Base-by-base conservation (phyloP, 2,888 invertebrate species). In the Platerodrilus igneus region DNA sequence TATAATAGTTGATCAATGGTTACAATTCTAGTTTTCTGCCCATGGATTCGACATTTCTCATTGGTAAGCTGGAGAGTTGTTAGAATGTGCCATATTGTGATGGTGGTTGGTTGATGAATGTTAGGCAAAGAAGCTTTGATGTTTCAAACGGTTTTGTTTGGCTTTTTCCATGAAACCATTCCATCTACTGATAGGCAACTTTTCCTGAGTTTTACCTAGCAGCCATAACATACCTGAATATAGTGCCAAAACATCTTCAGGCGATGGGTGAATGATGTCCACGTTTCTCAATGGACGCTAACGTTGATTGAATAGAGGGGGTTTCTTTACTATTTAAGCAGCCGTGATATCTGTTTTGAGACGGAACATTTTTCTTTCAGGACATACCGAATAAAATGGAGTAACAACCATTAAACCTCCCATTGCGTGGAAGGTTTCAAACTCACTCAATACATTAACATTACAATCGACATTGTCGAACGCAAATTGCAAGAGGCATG, bases 381-480 rank as follows among this genome's bases (percentile, higher is more conserved):
- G 11, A 13, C 13, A 3, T 25, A 11, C 8, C 11, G 11, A 8
- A 10, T 4, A 2, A 25, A 11, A 26, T 16, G 41, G 44, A 11
- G 48, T 48, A 3, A 47, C 19, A 29, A 41, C 46, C 15, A 45
- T 34, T 19, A 52, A 48, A 18, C 38, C 44, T 7, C 47, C 51
- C 47, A 49, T 53, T 7, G 47, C 29, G 34, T 53, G 50, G 37
- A 53, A 50, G n/a, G 47, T 53, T 21, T 43, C 38, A 7, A 13
- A n/a, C 4, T n/a, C n/a, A n/a, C n/a, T n/a, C n/a, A n/a, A n/a
- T n/a, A n/a, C n/a, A n/a, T n/a, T n/a, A n/a, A n/a, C n/a, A n/a
- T n/a, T n/a, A n/a, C 48, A 47, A 35, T 48, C 50, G 10, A 48
- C 51, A 27, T 48, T 51, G 20, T 51, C 51, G 25, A 39, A 45